These are phyloP conservation scores for Drosophila teissieri DNA, from an alignment of 1,140 invertebrate species.

Conservation along the genomic window DNA sequence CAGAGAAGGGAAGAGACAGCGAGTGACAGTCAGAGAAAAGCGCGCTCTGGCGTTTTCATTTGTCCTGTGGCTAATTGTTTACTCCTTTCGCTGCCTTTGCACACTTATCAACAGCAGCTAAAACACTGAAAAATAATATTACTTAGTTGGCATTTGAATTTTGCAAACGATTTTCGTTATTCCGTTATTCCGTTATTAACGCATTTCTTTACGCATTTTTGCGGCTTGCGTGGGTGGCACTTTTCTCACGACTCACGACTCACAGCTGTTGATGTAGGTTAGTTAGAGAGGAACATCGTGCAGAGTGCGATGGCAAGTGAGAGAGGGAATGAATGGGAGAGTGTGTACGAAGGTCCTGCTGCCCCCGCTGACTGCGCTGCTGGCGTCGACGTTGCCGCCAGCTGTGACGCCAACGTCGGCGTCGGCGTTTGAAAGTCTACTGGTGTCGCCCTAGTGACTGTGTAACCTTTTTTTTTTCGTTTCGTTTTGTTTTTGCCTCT, in stretches of 20 bases:
- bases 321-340: conserved; percentile 5
- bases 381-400: conserved; percentile 16
- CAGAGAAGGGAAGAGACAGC: conserved; percentile 18
- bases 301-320: conserved; percentile 5
- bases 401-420: conserved; percentile 3
- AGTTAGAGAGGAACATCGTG: conserved; percentile 42
- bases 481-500: conserved; percentile 2
- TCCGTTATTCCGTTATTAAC: background rate
- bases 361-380: conserved; percentile 11
- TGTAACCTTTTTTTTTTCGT: conserved; percentile 71
- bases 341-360: conserved; percentile 14
- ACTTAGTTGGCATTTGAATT: background rate
- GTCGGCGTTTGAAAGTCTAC: conserved; percentile 46
- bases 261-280: conserved; percentile 83
- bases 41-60: conserved; percentile 43
- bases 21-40: conserved; percentile 38
- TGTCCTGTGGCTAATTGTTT: conserved; percentile 30
- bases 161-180: background rate
- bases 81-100: conserved; percentile 21
- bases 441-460: conserved; percentile 76
- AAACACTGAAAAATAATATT: conserved; percentile 29
- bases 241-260: conserved; percentile 11
- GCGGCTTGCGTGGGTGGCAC: conserved; percentile 53
- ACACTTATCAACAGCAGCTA: conserved; percentile 17
- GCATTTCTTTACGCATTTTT: conserved; percentile 11